These are phyloP conservation scores for Pica pica DNA, from an alignment of 2,113 vertebrate species.

Conservation along the genomic window DNA sequence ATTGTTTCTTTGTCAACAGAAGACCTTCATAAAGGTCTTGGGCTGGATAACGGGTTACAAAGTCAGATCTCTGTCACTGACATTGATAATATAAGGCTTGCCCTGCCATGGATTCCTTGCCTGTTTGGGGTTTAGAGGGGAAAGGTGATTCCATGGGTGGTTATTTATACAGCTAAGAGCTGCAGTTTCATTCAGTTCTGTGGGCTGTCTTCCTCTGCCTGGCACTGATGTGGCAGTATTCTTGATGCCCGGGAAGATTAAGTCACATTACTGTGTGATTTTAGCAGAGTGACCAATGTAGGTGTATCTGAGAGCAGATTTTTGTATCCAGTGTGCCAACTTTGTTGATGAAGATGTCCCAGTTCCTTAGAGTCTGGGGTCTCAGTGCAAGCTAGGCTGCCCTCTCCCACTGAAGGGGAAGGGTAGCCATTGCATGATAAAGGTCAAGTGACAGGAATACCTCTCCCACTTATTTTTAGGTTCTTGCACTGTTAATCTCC, in stretches of 20 bases:
- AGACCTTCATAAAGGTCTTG: not conserved
- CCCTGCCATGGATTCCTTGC: not conserved
- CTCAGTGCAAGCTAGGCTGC: fast-evolving
- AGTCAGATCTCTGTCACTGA: not conserved
- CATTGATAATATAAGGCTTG: not conserved
- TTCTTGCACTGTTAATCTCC: not conserved
- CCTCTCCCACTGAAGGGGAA: not conserved
- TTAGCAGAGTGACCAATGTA: fast-evolving
- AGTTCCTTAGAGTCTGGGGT: not conserved
- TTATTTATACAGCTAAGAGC: not conserved
- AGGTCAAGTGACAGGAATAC: not conserved
- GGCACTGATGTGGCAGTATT: not conserved
- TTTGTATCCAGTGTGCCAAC: not conserved
- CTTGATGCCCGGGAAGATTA: not conserved
- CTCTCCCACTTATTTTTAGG: not conserved
- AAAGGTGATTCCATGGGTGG: fast-evolving
- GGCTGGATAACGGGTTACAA: not conserved
- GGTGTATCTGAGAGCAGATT: not conserved
- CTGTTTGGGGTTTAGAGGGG: not conserved
- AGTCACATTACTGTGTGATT: not conserved
- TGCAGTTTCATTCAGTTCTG: not conserved
- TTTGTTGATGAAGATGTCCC: not conserved
- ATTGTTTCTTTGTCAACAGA: not conserved
- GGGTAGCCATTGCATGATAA: not conserved
- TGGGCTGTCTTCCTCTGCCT: not conserved